These are phyloP conservation scores for Apodemus sylvaticus DNA, from an alignment of 2,113 vertebrate genomes.

Conservation along the genomic window DNA sequence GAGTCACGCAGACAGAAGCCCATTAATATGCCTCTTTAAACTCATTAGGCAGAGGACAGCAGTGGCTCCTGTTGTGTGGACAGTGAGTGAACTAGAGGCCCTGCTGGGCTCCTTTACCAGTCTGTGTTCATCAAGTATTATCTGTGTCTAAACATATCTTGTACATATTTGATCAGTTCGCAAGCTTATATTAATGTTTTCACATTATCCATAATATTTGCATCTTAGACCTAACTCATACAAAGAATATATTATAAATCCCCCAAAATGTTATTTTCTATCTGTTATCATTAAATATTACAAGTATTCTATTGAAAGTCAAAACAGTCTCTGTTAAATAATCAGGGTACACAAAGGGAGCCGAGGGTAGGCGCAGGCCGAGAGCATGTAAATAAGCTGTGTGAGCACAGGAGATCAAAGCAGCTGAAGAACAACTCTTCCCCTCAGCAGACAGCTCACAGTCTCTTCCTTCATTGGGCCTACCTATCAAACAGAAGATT, in stretches of 20 bases:
- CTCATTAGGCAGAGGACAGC: neutral
- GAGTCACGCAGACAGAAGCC: neutral
- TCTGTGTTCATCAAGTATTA: neutral
- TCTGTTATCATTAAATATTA: neutral
- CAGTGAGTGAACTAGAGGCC: neutral
- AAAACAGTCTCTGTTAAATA: neutral
- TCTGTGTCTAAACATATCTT: neutral
- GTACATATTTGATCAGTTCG: neutral
- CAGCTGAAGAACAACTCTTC: neutral
- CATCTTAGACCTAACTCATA: neutral
- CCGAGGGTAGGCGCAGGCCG: neutral
- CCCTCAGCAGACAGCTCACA: neutral
- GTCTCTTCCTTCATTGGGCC: neutral
- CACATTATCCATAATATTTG: neutral
- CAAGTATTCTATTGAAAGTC: neutral
- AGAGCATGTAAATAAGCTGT: accelerated
- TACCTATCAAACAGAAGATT: neutral
- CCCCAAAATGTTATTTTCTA: neutral
- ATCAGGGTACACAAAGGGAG: neutral
- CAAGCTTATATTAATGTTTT: neutral
- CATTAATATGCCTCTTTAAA: neutral
- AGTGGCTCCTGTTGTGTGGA: neutral
- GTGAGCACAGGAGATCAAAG: neutral
- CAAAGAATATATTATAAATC: neutral
- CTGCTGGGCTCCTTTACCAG: neutral